Conservation (phyloP, 2,113 vertebrate species). For the Micronisus gabar region DNA sequence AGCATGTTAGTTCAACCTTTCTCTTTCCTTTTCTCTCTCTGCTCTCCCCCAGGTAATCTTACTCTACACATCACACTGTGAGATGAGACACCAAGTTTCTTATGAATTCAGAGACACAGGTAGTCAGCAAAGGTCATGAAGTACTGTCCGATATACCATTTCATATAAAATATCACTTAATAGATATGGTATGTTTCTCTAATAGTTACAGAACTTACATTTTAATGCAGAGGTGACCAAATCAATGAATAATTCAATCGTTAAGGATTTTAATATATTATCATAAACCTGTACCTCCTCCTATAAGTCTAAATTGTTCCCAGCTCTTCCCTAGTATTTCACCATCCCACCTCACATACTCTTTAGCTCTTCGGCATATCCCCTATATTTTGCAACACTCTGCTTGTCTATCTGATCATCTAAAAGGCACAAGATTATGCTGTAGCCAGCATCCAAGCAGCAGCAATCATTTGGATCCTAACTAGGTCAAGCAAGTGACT, state of each 20-base stretch:
- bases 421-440: not conserved
- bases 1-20: not conserved
- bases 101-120: not conserved
- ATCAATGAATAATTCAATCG: not conserved
- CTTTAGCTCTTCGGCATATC: not conserved
- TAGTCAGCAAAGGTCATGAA: not conserved
- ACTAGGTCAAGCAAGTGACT: not conserved
- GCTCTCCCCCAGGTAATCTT: not conserved
- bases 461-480: not conserved
- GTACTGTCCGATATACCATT: not conserved
- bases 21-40: not conserved
- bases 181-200: not conserved
- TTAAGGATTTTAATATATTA: not conserved
- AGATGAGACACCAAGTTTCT: not conserved
- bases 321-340: not conserved
- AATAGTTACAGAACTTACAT: not conserved
- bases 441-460: not conserved
- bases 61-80: not conserved
- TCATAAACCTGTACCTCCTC: not conserved
- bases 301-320: not conserved
- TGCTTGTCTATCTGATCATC: not conserved
- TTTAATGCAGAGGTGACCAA: not conserved
- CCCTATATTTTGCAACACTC: not conserved
- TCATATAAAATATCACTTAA: not conserved
- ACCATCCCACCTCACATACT: not conserved